Evolutionary conservation across 2,797 vertebrate species (phyloP), one percentile per base, ranked within the genome.

Genomic region (Chelonia mydas): DNA sequence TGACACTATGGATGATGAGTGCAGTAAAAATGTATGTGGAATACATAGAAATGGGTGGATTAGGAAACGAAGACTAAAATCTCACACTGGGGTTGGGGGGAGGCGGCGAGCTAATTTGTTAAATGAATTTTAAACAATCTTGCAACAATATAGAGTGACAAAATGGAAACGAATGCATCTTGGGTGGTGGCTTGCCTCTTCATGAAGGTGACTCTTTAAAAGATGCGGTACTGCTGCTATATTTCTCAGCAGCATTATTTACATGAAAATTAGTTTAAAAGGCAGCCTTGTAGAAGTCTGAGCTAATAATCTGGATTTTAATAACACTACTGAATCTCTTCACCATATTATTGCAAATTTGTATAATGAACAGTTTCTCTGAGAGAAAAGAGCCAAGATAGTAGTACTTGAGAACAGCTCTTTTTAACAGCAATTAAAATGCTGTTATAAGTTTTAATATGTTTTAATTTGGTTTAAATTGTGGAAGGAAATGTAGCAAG

Each of bases 341-440:
- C 84, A 89, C 74, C 47, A 51, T 93, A 94, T 97, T 98, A 97
- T 94, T 97, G 81, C 82, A 96, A 95, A 97, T 97, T 92, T 97
- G 57, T 96, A 91, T 98, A 98, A 98, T 97, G 96, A 98, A 94
- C 91, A 95, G 81, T 87, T 97, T 97, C 90, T 92, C 97, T 98
- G 90, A 87, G 89, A 98, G 95, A 97, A 97, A 95, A 95, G 61
- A 93, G 84, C 91, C 92, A 97, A 94, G 93, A 95, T 90, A 93
- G 86, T 81, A 86, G 45, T 96, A 97, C 80, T 95, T 92, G 84
- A 94, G 92, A 86, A 89, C 90, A 90, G 84, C 21, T 96, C 23
- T 96, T 85, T 96, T 97, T 93, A 96, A 95, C 53, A 1, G n/a
- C 89, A 97, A 85, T 97, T 95, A 94, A 97, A 97, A 97, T 96